Evolutionary conservation across 2,888 invertebrate genomes (phyloP), one percentile per base, ranked within the genome.

Genomic region (Drosophila trichaetosa): DNA sequence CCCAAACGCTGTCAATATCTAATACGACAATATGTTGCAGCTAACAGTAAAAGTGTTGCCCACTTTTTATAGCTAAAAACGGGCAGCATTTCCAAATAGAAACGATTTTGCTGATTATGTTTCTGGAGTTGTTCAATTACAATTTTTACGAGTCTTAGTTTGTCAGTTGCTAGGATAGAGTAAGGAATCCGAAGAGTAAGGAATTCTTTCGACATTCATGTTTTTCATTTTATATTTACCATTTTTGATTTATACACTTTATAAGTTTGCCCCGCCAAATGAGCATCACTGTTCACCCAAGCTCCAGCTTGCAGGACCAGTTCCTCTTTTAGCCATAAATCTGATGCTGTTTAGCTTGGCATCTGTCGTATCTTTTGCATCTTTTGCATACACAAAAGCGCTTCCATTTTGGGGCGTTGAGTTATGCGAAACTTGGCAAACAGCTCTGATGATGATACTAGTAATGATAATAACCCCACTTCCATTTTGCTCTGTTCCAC

Each of bases 311-410:
- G 56, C 36, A 38, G 40, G n/a, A 40, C 27, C 56, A 56, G 56
- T 56, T 36, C 16, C 65, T 69, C 57, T 38, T 65, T 24, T 82
- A 79, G 88, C 83, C 90, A 91, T 91, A 91, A 91, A 91, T 91
- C 80, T 73, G 60, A 82, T 76, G 59, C 63, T 58, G 79, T 73
- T 73, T 77, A 80, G 80, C 82, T 76, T 71, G 70, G 56, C 68
- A 69, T 31, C 59, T 58, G n/a, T 42, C 36, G 56, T 56, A 56
- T 56, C 49, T 38, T 48, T 58, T 36, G 54, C 33, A 77, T 75
- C 68, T 68, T 34, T 68, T 69, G 48, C 58, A 59, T 58, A 68
- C 34, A 65, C 68, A 68, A 68, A 69, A 40, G 42, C 38, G 71
- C 21, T 51, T 13, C 36, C 69, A 49, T 74, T 69, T 62, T 64